Percentiles rank a stretch among this genome's conserved stretches.
Evolutionary conservation across 2,113 vertebrate genomes (phyloP).

Genomic region (Vombatus ursinus): DNA sequence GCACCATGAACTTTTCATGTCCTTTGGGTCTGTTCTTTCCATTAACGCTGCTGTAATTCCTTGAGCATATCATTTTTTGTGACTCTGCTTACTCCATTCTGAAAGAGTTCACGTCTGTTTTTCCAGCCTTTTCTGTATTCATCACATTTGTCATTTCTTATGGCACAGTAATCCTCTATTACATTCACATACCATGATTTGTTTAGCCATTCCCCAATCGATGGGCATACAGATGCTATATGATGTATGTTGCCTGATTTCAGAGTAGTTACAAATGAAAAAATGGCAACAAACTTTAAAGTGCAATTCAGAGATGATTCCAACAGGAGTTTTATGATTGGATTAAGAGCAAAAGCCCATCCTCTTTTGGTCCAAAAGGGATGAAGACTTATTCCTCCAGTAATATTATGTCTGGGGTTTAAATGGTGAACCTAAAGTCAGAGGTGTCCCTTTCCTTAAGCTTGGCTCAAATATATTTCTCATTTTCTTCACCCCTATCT

Average conservation of each 20-base stretch:
- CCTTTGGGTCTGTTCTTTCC: neutral
- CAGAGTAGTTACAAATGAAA: constrained; percentile 7
- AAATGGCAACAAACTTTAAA: neutral
- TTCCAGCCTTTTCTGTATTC: neutral
- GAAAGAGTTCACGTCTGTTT: neutral
- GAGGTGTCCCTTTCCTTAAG: neutral
- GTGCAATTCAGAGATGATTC: neutral
- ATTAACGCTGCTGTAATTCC: neutral
- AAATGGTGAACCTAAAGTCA: neutral
- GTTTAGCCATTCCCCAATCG: neutral
- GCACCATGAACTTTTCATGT: neutral
- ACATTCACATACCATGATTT: neutral
- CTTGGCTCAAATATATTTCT: neutral
- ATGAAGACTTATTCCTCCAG: neutral
- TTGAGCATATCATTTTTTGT: neutral
- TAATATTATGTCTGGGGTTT: neutral
- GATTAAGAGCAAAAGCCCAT: neutral
- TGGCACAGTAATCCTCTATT: neutral
- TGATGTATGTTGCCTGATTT: neutral
- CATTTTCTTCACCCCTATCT: neutral
- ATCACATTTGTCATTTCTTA: neutral
- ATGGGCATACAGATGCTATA: neutral
- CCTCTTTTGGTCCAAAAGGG: neutral
- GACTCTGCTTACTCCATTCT: neutral
- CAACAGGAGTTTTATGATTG: neutral